A percentile compares a stretch with the other conserved stretches of the same genome.
phyloP scores from a whole-genome alignment of 2,888 invertebrate genomes.

The Leistus spinibarbis region DNA sequence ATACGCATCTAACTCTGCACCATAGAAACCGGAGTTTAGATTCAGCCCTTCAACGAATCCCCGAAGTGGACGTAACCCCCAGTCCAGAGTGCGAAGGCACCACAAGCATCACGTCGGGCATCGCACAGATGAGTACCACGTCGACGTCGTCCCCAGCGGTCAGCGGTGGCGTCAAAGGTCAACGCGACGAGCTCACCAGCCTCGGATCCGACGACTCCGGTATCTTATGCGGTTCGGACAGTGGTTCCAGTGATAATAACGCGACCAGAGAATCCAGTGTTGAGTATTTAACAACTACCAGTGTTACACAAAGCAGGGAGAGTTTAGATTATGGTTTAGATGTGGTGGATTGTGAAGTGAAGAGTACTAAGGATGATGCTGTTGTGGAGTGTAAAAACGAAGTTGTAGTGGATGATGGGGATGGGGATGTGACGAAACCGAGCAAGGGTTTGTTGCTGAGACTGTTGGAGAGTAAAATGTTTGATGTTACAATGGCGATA shows the following conservation, averaged over 20 bases:
- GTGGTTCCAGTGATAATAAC: constrained; percentile 57
- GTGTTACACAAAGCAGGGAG: constrained; percentile 70
- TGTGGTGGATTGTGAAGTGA: constrained; percentile 37
- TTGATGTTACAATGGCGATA: constrained; percentile 98
- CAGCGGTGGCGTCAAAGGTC: constrained; percentile 54
- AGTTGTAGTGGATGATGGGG: background rate
- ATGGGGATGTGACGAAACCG: constrained; percentile 46
- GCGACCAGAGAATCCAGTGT: constrained; percentile 61
- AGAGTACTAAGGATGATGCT: constrained; percentile 39
- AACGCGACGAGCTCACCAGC: constrained; percentile 65
- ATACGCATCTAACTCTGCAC: constrained; percentile 67
- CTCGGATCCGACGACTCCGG: constrained; percentile 82
- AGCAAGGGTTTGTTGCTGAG: constrained; percentile 77
- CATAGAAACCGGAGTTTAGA: constrained; percentile 90
- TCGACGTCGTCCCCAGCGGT: constrained; percentile 59
- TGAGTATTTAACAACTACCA: constrained; percentile 56
- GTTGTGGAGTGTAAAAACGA: constrained; percentile 40
- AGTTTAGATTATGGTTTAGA: constrained; percentile 67
- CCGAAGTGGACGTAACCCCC: constrained; percentile 79
- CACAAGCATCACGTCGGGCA: constrained; percentile 58
- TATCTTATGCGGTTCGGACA: constrained; percentile 69
- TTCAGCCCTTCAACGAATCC: constrained; percentile 87
- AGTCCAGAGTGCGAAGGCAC: constrained; percentile 65
- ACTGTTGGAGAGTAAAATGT: constrained; percentile 95
- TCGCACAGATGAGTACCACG: constrained; percentile 53